Conservation (phyloP, 1,140 invertebrate genomes). For the Eurosta solidaginis region DNA sequence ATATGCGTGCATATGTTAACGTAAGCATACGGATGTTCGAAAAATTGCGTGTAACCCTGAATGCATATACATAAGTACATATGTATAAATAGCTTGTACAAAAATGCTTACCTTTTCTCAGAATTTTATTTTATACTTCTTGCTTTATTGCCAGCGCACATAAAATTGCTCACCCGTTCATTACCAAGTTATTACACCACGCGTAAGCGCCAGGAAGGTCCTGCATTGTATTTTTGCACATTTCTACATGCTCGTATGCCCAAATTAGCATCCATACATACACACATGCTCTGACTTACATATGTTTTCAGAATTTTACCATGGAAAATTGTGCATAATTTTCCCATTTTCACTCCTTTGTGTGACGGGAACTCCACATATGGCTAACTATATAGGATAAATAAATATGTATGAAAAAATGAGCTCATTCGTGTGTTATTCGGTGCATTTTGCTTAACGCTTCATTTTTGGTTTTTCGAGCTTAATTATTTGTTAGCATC, state of each 20-base stretch:
- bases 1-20: constrained; percentile 48
- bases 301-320: background rate
- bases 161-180: background rate
- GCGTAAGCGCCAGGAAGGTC: background rate
- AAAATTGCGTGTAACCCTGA: background rate
- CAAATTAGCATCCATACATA: too few species aligned
- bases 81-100: too few species aligned
- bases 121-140: background rate
- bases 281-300: too few species aligned
- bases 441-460: too few species aligned
- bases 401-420: too few species aligned
- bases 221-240: background rate
- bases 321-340: constrained; percentile 26
- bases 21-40: background rate
- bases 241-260: background rate
- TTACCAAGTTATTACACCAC: background rate
- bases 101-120: too few species aligned
- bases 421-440: too few species aligned
- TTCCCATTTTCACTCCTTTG: background rate
- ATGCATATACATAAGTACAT: too few species aligned
- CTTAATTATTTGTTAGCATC: too few species aligned
- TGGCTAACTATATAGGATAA: too few species aligned
- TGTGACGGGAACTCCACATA: background rate
- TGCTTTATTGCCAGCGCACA: background rate
- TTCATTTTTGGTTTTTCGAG: too few species aligned